A percentile compares a stretch with the other conserved stretches of the same genome.
Evolutionary conservation across 1,140 invertebrate genomes (phyloP).

Genomic region (Trichogramma pretiosum): DNA sequence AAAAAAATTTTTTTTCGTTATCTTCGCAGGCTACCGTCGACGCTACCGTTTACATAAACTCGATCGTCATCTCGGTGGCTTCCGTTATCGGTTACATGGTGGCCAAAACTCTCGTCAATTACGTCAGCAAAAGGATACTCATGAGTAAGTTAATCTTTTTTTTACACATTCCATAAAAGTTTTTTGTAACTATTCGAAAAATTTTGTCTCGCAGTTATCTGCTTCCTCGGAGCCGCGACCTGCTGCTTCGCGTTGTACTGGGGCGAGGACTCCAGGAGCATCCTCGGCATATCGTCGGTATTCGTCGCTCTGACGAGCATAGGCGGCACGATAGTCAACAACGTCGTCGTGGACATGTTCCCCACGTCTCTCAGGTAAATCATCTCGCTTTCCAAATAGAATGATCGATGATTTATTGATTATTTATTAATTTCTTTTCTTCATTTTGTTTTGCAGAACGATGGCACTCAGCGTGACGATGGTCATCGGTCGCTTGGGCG

Average conservation of each 20-base stretch:
- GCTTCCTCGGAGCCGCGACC: conserved; percentile 29
- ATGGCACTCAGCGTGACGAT: conserved; percentile 41
- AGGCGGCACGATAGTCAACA: conserved; percentile 33
- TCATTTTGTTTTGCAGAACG: conserved; percentile 31
- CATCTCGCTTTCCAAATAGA: neutral
- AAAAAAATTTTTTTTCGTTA: too few relatives aligned
- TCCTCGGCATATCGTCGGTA: conserved; percentile 33
- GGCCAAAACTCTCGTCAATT: conserved; percentile 36
- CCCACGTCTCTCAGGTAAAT: conserved; percentile 33
- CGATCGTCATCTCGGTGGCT: conserved; percentile 39
- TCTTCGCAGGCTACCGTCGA: conserved; percentile 28
- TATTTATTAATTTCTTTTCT: neutral
- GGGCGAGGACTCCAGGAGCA: conserved; percentile 29
- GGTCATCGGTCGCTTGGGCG: conserved; percentile 39
- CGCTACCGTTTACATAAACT: conserved; percentile 37
- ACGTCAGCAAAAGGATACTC: conserved; percentile 34
- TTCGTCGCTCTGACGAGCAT: conserved; percentile 38
- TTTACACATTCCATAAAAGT: neutral
- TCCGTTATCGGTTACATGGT: conserved; percentile 37
- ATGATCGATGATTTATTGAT: neutral
- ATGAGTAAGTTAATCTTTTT: conserved; percentile 27
- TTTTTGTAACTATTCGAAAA: too few relatives aligned
- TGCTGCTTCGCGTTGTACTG: conserved; percentile 34
- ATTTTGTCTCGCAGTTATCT: conserved; percentile 38
- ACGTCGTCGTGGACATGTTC: conserved; percentile 37